Evolutionary conservation across 2,888 invertebrate genomes (phyloP).

Genomic region (Campopleginae sp.): DNA sequence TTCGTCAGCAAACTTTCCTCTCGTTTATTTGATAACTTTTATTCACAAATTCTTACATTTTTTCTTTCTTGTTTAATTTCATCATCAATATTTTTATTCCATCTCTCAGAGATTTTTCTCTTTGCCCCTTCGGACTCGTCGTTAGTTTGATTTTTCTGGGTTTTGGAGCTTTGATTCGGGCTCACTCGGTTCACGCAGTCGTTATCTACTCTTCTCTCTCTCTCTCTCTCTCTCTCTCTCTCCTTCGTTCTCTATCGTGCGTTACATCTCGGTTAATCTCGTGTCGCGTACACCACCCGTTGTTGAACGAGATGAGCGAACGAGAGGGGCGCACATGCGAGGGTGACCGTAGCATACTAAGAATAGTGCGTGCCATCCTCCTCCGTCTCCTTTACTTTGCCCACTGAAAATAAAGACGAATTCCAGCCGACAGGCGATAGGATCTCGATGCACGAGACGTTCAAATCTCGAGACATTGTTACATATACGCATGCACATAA

Average conservation of each 20-base stretch:
- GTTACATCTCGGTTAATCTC: constrained; percentile 54
- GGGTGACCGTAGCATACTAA: constrained; percentile 69
- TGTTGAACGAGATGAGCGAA: constrained; percentile 54
- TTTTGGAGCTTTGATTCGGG: neutral
- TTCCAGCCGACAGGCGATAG: constrained; percentile 66
- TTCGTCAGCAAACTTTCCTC: neutral
- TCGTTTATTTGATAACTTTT: neutral
- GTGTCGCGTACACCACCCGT: constrained; percentile 51
- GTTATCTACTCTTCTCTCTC: neutral
- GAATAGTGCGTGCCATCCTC: constrained; percentile 67
- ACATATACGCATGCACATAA: neutral
- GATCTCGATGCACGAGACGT: constrained; percentile 51
- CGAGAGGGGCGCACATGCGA: constrained; percentile 60
- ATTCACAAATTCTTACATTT: neutral
- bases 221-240: constrained; percentile 3
- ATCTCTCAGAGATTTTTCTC: neutral
- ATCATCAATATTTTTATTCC: neutral
- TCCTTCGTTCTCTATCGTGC: constrained; percentile 31
- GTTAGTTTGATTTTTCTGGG: neutral
- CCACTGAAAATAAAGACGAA: constrained; percentile 70
- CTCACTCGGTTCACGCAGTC: neutral
- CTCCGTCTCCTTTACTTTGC: constrained; percentile 32
- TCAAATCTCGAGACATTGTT: constrained; percentile 40
- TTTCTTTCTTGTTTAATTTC: neutral
- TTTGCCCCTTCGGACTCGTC: neutral